Evolutionary conservation across 30 jellyfish, hydroid and myxozoan genomes (phyloP).

Genomic region (Pelagia noctiluca): DNA sequence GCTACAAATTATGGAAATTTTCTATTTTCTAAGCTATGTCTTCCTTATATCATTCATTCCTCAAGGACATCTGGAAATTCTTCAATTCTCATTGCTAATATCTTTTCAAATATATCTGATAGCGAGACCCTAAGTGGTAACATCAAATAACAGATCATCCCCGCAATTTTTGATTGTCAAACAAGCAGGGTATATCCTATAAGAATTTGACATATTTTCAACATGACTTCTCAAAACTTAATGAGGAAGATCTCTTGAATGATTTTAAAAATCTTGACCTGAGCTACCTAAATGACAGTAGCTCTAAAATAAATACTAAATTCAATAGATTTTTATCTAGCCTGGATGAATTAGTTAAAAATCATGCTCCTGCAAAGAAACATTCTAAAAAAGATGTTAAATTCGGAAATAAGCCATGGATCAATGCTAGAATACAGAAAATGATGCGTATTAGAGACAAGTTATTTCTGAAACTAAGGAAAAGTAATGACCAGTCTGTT

Average conservation of each 20-base stretch:
- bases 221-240: constrained; percentile 37
- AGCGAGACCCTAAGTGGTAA: constrained; percentile 25
- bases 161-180: no score
- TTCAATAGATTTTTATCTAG: constrained; percentile 3
- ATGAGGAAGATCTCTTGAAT: constrained; percentile 16
- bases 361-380: constrained; percentile 22
- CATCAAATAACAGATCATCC: constrained; percentile 21
- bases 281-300: constrained; percentile 11
- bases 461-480: no score
- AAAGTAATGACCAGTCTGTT: no score
- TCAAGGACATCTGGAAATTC: constrained; percentile 19
- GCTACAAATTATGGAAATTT: neutral
- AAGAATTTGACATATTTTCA: no score
- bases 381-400: constrained; percentile 4
- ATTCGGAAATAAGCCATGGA: neutral
- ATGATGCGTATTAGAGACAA: no score
- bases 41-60: no score
- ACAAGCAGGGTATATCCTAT: no score
- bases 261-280: constrained; percentile 25
- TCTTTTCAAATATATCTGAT: constrained; percentile 6
- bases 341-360: constrained; percentile 25
- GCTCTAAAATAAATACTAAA: neutral
- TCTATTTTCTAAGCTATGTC: neutral
- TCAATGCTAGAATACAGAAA: no score
- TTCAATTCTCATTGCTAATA: neutral